Evolutionary conservation across 2,888 invertebrate species (phyloP).

Genomic region (Heliconius ismenius): DNA sequence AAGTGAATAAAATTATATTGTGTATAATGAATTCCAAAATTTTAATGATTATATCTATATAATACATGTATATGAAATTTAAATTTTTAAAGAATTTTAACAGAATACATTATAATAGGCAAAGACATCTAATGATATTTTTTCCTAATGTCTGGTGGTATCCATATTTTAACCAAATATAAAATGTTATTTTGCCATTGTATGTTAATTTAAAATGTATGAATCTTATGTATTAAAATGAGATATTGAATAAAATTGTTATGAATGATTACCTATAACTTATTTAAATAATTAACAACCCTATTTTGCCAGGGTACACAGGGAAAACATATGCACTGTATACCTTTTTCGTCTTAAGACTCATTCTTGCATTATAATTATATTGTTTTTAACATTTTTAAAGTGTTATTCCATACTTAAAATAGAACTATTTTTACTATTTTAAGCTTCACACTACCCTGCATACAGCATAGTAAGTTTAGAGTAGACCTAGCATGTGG

Average conservation of each 20-base stretch:
- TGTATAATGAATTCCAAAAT: constrained; percentile 52
- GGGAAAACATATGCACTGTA: too few species aligned
- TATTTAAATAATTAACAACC: constrained; percentile 16
- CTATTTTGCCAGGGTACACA: not conserved
- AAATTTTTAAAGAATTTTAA: constrained; percentile 20
- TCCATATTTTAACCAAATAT: constrained; percentile 32
- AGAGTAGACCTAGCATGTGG: not conserved
- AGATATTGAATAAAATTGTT: constrained; percentile 66
- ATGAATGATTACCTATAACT: constrained; percentile 50
- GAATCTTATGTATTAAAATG: constrained; percentile 49
- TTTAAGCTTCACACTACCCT: not conserved
- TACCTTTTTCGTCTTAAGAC: not conserved
- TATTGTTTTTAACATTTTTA: too few species aligned
- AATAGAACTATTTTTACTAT: not conserved
- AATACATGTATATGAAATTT: constrained; percentile 8
- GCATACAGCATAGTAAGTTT: not conserved
- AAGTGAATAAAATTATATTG: constrained; percentile 57
- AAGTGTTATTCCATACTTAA: too few species aligned
- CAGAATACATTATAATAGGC: constrained; percentile 15
- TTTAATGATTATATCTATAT: constrained; percentile 1
- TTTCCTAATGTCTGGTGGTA: constrained; percentile 18
- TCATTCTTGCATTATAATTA: not conserved
- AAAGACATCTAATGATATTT: constrained; percentile 17
- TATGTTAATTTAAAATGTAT: constrained; percentile 36
- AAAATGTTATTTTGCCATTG: constrained; percentile 31